phyloP scores from a whole-genome alignment of 2,113 vertebrate genomes.

The Alethe castanea region DNA sequence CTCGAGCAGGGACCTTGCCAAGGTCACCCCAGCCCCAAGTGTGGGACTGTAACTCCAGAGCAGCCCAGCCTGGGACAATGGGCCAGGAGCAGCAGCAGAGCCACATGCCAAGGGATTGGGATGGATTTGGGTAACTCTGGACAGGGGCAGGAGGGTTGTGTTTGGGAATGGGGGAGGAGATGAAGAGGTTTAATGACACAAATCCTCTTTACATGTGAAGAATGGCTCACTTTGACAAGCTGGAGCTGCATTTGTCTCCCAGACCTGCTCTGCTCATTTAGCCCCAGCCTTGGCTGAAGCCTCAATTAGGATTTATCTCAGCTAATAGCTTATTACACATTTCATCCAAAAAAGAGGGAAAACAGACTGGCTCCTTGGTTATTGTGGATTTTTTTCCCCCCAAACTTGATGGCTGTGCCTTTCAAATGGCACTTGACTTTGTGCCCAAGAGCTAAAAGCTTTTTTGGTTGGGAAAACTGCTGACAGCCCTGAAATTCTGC shows the following conservation, averaged over 20 bases:
- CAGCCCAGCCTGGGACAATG: neutral
- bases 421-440: slow-evolving; percentile 42
- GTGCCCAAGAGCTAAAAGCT: slow-evolving; percentile 54
- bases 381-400: neutral
- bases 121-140: neutral
- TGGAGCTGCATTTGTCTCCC: slow-evolving; percentile 8
- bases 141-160: neutral
- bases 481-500: neutral
- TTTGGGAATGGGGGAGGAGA: accelerated
- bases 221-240: neutral
- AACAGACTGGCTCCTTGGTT: neutral
- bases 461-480: slow-evolving; percentile 39
- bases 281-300: slow-evolving; percentile 26
- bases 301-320: slow-evolving; percentile 41
- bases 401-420: neutral
- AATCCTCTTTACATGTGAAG: neutral
- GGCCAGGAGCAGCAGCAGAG: neutral
- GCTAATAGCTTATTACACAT: slow-evolving; percentile 26
- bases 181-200: neutral
- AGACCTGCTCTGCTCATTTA: slow-evolving; percentile 29
- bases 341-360: neutral
- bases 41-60: neutral
- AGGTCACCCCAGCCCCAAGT: neutral
- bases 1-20: neutral
- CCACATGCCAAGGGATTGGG: accelerated